A percentile compares a stretch with the other conserved stretches of the same genome.
Conservation (phyloP, 1,140 invertebrate species). For the Elymnias hypermnestra region DNA sequence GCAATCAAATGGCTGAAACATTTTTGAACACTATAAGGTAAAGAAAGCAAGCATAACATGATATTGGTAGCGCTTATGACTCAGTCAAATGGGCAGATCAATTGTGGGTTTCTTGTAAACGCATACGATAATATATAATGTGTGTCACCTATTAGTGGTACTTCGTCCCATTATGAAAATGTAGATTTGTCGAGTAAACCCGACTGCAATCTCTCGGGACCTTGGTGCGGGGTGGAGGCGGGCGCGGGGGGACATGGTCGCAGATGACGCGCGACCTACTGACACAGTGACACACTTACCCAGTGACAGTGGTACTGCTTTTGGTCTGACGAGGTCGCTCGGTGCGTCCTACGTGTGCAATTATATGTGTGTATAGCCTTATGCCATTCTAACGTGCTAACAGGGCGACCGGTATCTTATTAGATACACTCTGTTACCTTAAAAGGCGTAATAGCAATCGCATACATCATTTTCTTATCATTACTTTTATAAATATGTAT, state of each 20-base stretch:
- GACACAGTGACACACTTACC: constrained; percentile 73
- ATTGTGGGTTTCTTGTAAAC: no score
- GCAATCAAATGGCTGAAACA: no score
- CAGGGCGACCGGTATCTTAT: constrained; percentile 3
- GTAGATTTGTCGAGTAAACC: constrained; percentile 47
- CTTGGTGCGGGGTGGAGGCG: constrained; percentile 34
- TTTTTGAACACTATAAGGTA: no score
- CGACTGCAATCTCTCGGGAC: constrained; percentile 59
- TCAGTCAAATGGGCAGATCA: no score
- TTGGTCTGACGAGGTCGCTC: constrained; percentile 63
- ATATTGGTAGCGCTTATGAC: no score
- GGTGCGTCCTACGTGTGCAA: constrained; percentile 55
- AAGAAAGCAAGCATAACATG: no score
- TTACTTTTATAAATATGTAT: no score
- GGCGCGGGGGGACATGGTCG: constrained; percentile 44
- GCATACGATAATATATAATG: no score
- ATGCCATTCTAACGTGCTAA: constrained; percentile 12
- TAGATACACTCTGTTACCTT: not conserved
- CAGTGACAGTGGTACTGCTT: constrained; percentile 73
- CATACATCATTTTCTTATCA: no score
- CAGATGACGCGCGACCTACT: constrained; percentile 70
- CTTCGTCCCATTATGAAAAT: constrained; percentile 34
- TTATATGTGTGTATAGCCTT: constrained; percentile 31
- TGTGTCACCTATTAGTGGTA: constrained; percentile 9
- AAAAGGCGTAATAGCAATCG: not conserved